A percentile compares a stretch with the other conserved stretches of the same genome.
Conservation (phyloP, 2,888 invertebrate species). For the Calliopum simillimum region DNA sequence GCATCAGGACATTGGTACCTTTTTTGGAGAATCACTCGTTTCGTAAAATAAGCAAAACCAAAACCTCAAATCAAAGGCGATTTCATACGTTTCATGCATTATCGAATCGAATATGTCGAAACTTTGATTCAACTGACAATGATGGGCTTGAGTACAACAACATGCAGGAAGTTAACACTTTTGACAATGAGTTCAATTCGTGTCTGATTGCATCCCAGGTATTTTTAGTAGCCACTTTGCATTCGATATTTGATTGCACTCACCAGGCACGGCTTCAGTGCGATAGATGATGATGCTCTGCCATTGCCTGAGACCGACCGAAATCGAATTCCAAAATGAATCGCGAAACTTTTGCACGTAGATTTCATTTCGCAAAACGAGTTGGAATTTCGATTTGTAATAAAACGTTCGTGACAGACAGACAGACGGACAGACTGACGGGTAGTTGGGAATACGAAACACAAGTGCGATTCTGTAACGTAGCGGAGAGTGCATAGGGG, state of each 20-base stretch:
- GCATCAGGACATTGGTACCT: no score
- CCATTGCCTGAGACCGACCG: not conserved
- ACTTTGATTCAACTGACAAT: constrained; percentile 10
- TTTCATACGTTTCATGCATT: no score
- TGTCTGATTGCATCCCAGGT: constrained; percentile 32
- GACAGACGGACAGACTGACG: no score
- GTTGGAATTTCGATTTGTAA: constrained; percentile 30
- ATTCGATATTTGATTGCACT: constrained; percentile 3
- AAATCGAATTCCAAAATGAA: constrained; percentile 20
- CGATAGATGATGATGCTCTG: not conserved
- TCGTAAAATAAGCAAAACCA: no score
- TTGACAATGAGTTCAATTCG: constrained; percentile 12
- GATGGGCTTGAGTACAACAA: not conserved
- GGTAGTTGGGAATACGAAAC: no score
- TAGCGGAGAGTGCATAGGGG: not conserved
- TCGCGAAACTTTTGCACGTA: constrained; percentile 28
- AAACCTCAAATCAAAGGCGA: no score
- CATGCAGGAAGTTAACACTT: constrained; percentile 7
- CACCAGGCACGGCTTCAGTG: not conserved
- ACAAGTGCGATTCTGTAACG: no score
- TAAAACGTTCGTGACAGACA: not conserved
- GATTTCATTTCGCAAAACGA: constrained; percentile 29
- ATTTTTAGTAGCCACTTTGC: constrained; percentile 27
- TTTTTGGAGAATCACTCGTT: no score
- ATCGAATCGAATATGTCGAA: no score